Evolutionary conservation across 2,888 invertebrate genomes (phyloP), one percentile per base, ranked within the genome.

Genomic region (Frankliniella fusca): DNA sequence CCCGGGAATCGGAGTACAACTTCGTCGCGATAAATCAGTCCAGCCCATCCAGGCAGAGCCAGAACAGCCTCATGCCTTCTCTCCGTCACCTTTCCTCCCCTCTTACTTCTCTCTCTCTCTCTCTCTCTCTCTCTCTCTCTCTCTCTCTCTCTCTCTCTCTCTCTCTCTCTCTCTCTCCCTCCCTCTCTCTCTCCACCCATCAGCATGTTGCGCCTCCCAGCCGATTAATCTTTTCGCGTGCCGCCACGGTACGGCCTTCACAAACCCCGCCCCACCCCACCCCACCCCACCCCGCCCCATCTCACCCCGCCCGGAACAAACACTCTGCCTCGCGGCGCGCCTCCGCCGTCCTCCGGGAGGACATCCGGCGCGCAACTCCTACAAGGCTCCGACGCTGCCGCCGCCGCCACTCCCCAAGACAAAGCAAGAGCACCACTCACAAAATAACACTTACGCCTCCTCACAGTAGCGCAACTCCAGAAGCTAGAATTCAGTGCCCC

Each of bases 191-290:
- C 27, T 27, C 70, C 12, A 9, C 27, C 70, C 70, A 76, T 76
- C 70, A 76, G 27, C 70, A 76, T 76, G 70, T 76, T 76, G 70
- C 70, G 70, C 70, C 70, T 54, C 70, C 27, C 23, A 27, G 70
- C 70, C 70, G 70, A 20, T 70, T 76, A 76, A 76, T 76, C 70
- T 76, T 76, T 76, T 76, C 27, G 70, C 70, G 70, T 76, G 70
- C 27, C 27, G 70, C 27, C 27, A 11, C 70, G 12, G 70, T 27
- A 27, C 23, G 23, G 54, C 54, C 54, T 15, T 18, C 12, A 2
- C 54, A 54, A 38, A 54, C 54, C 54, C 18, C 54, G 8, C 54
- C 5, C 15, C 54, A 9, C 54, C 54, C 54, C 54, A 9, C 54
- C 54, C 54, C 54, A 18, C 54, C 54, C 54, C 54, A 18, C 54